Percentiles rank a stretch among this genome's conserved stretches.
These are phyloP conservation scores for Andricus grossulariae DNA, from an alignment of 1,140 invertebrate genomes.

Conservation along the genomic window DNA sequence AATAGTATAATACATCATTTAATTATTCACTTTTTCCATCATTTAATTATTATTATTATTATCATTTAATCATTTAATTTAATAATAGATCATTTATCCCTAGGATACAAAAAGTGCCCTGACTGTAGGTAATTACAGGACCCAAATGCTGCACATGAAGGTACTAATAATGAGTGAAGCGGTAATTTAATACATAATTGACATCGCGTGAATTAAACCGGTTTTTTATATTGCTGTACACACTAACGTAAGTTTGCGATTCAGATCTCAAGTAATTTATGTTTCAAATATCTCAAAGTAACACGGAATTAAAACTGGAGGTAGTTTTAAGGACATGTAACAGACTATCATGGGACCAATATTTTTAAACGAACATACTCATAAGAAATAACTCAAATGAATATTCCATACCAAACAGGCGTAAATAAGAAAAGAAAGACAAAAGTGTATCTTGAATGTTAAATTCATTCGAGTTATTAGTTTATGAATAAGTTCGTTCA, in stretches of 20 bases:
- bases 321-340: not conserved
- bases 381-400: too few relatives aligned
- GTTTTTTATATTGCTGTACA: slow-evolving; percentile 22
- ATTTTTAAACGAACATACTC: not conserved
- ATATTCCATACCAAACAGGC: too few relatives aligned
- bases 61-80: too few relatives aligned
- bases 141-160: not conserved
- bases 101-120: not conserved
- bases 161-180: slow-evolving; percentile 17
- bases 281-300: not conserved
- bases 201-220: slow-evolving; percentile 46
- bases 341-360: not conserved
- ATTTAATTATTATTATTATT: too few relatives aligned
- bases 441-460: too few relatives aligned
- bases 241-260: not conserved
- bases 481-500: too few relatives aligned
- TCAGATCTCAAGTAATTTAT: not conserved
- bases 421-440: too few relatives aligned
- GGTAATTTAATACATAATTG: slow-evolving; percentile 35
- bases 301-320: not conserved
- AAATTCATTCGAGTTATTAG: too few relatives aligned
- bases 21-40: too few relatives aligned
- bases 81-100: too few relatives aligned
- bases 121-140: not conserved
- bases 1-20: too few relatives aligned